Base-by-base conservation (phyloP, 2,888 invertebrate species). In the Philereme transversata region DNA sequence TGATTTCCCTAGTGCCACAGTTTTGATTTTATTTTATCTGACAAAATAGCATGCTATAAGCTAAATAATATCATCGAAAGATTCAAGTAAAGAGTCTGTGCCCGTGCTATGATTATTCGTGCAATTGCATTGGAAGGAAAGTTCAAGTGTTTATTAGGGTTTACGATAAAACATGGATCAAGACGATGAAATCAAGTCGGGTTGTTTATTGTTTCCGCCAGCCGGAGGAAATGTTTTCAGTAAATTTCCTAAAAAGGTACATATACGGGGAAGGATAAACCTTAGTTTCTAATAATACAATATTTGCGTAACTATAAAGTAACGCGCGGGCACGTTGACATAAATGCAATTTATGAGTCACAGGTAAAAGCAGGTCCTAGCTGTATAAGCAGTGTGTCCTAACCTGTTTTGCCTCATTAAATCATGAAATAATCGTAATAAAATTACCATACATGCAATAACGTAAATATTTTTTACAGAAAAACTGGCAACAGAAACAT, bases 401-500 rank as follows among this genome's bases (percentile, higher is more conserved):
- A 69, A 71, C 70, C 64, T 64, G 69, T 68, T 66, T 62, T 54
- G 47, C 46, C 47, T 62, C 50, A 52, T 56, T 51, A 41, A 38
- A 60, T 56, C 52, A 47, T 60, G 55, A 57, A 63, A 59, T n/a
- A 44, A 43, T 45, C 22, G 10, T 43, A 51, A 40, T 44, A 51
- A 55, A 57, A 60, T 54, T 54, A 46, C 44, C 51, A 50, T 55
- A 59, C 55, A 46, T 53, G 40, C 10, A 55, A 48, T 47, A 62
- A 52, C 47, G 46, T 51, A 46, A 44, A 22, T 38, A 51, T 66
- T 64, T 56, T 10, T 57, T 53, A 65, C 92, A 97, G 97, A 97
- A 97, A 96, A 94, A 95, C 52, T 96, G 97, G 96, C 95, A 96
- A 79, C 96, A 95, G 71, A 96, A 95, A 77, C 95, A 94, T 77